Percentiles rank a stretch among this genome's conserved stretches.
Conservation (phyloP, 2,113 vertebrate species). For the Podarcis muralis region DNA sequence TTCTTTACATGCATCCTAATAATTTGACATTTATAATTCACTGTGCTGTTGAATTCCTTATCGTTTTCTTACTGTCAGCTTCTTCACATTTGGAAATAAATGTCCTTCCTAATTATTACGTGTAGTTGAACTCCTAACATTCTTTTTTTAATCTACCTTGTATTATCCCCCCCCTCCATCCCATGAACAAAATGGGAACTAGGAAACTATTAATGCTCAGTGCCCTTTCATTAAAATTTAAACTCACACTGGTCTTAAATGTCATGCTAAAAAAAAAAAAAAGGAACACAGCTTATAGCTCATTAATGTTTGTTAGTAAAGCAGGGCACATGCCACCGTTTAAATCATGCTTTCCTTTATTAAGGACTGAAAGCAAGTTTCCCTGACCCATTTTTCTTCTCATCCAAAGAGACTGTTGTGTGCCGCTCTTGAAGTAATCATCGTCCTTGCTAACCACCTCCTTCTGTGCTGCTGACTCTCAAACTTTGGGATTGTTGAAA, state of each 20-base stretch:
- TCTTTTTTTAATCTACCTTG: neutral
- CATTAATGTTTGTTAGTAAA: neutral
- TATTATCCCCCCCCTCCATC: slow-evolving; percentile 34
- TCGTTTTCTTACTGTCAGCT: slow-evolving; percentile 72
- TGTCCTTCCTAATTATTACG: slow-evolving; percentile 77
- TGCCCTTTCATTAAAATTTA: neutral
- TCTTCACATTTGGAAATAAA: slow-evolving; percentile 67
- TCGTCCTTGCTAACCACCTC: neutral
- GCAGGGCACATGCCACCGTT: neutral
- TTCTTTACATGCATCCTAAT: slow-evolving; percentile 74
- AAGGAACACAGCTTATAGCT: neutral
- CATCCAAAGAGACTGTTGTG: neutral
- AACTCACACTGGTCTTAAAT: neutral
- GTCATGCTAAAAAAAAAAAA: neutral
- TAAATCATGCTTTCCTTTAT: neutral
- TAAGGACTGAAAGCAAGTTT: slow-evolving; percentile 10
- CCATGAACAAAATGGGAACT: slow-evolving; percentile 40
- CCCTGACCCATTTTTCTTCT: neutral
- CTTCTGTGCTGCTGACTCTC: too few relatives aligned
- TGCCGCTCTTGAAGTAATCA: neutral
- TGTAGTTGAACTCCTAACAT: slow-evolving; percentile 74
- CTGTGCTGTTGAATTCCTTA: slow-evolving; percentile 68
- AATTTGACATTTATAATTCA: slow-evolving; percentile 83
- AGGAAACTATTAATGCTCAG: slow-evolving; percentile 24
- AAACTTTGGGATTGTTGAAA: too few relatives aligned